These are phyloP conservation scores for Sinocyclocheilus anophthalmus DNA, from an alignment of 2,113 vertebrate species.

Conservation along the genomic window DNA sequence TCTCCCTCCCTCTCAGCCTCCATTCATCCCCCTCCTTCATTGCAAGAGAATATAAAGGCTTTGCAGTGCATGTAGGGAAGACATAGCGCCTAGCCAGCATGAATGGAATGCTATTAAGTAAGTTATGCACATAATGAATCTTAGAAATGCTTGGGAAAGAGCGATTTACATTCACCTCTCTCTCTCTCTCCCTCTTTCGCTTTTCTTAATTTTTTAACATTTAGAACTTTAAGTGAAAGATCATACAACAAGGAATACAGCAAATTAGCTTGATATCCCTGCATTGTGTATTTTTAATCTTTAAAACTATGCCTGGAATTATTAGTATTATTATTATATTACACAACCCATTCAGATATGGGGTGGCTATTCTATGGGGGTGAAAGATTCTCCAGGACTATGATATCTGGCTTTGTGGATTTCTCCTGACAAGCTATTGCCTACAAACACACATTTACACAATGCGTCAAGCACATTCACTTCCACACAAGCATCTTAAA, in stretches of 20 bases:
- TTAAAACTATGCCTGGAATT: neutral
- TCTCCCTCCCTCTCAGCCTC: conserved; percentile 53
- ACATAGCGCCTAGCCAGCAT: conserved; percentile 40
- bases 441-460: conserved; percentile 25
- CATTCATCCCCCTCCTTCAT: conserved; percentile 57
- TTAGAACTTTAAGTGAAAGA: neutral
- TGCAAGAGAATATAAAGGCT: conserved; percentile 67
- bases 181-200: conserved; percentile 47
- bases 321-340: too few relatives aligned
- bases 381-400: conserved; percentile 69
- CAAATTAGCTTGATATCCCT: too few relatives aligned
- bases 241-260: too few relatives aligned
- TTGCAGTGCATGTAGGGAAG: conserved; percentile 66
- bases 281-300: neutral
- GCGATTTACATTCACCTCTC: conserved; percentile 69
- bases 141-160: conserved; percentile 76
- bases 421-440: conserved; percentile 48
- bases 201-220: conserved; percentile 23
- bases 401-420: conserved; percentile 62
- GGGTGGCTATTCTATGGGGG: conserved; percentile 64
- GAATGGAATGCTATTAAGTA: conserved; percentile 75
- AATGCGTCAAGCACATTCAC: neutral
- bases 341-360: conserved; percentile 33
- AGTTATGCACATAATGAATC: conserved; percentile 78
- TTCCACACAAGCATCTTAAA: neutral